Base-by-base conservation (phyloP, 2,888 invertebrate species). In the Silvanus unidentatus region DNA sequence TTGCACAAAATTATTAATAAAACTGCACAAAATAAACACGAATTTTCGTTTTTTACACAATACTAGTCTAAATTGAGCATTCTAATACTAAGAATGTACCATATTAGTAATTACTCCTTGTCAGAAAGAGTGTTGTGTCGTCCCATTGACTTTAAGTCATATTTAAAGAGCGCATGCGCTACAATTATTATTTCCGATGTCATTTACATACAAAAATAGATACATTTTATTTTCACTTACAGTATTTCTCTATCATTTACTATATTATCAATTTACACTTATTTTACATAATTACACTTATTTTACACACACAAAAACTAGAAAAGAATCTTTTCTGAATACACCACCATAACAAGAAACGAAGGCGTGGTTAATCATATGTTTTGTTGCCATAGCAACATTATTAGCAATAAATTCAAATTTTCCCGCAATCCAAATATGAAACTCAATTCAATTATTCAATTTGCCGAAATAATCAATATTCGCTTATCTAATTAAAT, bases 331-430 rank as follows among this genome's bases (percentile, higher is more conserved):
- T 5, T 5, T 22, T 5, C 8, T 22, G 3, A 22, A 22, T 22
- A 8, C 22, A 22, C 22, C 22, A 22, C 22, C 22, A 22, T 22
- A 22, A 22, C 22, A 22, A 22, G 22, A 42, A 43, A 43, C 39
- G 43, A 48, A 59, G 59, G 59, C 53, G 59, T 58, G 59, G 59
- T 59, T 54, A 58, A 59, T 58, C 59, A 59, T 59, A 59, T 59
- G 59, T 52, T 58, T 36, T 42, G 54, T 58, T 54, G 44, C 52
- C 53, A 58, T 57, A 47, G 45, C 55, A 53, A 59, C 59, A 22
- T 34, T 22, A 16, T 28, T 37, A 16, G 36, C 34, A 34, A 37
- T 13, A 8, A 12, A 40, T 55, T 53, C 41, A 42, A 53, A 53
- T 43, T 40, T 41, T 42, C 41, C 41, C 52, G 54, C 52, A 36